phyloP scores from a whole-genome alignment of 2,888 invertebrate species.

The Mythimna vitellina region DNA sequence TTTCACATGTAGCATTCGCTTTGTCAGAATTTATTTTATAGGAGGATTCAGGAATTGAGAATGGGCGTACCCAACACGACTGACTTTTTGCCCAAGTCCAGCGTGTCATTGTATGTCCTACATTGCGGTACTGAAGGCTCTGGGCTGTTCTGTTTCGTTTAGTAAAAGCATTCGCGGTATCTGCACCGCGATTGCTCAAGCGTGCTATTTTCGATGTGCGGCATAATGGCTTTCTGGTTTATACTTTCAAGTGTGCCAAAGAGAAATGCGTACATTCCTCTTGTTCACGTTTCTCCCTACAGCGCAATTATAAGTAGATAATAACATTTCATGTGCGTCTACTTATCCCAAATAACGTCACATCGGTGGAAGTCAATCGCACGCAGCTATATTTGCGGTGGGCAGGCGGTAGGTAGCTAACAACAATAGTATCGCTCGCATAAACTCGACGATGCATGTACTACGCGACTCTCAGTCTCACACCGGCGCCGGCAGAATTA shows the following conservation, averaged over 20 bases:
- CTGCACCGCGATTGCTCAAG: neutral
- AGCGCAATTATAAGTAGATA: neutral
- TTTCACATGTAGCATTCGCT: neutral
- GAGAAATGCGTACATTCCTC: neutral
- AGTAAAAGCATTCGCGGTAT: neutral
- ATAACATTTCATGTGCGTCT: neutral
- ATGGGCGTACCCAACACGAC: neutral
- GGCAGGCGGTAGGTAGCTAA: neutral
- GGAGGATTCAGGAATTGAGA: neutral
- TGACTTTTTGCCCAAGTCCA: neutral
- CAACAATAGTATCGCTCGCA: conserved; percentile 33
- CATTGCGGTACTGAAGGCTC: conserved; percentile 7
- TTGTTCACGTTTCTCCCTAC: neutral
- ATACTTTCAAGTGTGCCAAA: neutral
- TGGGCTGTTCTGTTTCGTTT: neutral
- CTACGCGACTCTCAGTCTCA: neutral
- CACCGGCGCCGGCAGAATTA: neutral
- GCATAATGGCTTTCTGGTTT: neutral
- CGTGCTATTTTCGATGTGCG: conserved; percentile 1
- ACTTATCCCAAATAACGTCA: neutral
- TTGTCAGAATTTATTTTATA: neutral
- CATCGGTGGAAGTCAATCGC: neutral
- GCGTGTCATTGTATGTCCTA: neutral
- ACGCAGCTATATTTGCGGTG: too few species aligned
- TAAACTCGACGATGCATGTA: conserved; percentile 10